Evolutionary conservation across 2,797 vertebrate genomes (phyloP), one percentile per base, ranked within the genome.

Genomic region (Alfaro cultratus): DNA sequence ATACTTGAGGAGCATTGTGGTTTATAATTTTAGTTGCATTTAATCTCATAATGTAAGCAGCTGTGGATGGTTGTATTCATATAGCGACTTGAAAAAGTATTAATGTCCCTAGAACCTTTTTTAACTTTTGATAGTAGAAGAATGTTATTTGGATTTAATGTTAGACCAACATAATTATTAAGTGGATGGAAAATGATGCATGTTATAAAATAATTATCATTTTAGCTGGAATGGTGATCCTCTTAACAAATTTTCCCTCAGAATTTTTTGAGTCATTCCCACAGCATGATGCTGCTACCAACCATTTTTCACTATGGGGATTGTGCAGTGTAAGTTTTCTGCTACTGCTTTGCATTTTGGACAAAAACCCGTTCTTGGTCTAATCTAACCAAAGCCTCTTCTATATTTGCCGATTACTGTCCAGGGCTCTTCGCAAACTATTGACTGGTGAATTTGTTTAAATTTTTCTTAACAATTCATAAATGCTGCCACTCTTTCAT

Each of bases 21-120:
- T 78, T 85, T 80, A 83, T 87, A 76, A 82, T 85, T 86, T 77
- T 76, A 73, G 76, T 86, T 86, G 80, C 84, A 79, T 91, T 91
- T 86, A 89, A 74, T 73, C 73, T 67, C 36, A 74, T 92, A 85
- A 91, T 80, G 81, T 83, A 79, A 87, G 80, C 53, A 62, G 12
- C 57, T 46, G 57, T 73, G 49, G 57, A 80, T 83, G 70, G 79
- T 47, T 39, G 31, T 43, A 45, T 71, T 55, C 41, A 45, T 29
- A 45, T 43, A 16, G 12, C 7, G 12, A 41, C 26, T 29, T 71
- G 41, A 41, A 71, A n/a, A n/a, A 15, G 1, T n/a, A n/a, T 45
- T 15, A 3, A 70, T 16, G n/a, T 39, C 16, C 18, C 16, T 39
- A 18, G 36, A 67, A 39, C 23, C 3, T 1, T 41, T 41, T 26